phyloP scores from a whole-genome alignment of 2,797 vertebrate species.

The Vipera ursinii region DNA sequence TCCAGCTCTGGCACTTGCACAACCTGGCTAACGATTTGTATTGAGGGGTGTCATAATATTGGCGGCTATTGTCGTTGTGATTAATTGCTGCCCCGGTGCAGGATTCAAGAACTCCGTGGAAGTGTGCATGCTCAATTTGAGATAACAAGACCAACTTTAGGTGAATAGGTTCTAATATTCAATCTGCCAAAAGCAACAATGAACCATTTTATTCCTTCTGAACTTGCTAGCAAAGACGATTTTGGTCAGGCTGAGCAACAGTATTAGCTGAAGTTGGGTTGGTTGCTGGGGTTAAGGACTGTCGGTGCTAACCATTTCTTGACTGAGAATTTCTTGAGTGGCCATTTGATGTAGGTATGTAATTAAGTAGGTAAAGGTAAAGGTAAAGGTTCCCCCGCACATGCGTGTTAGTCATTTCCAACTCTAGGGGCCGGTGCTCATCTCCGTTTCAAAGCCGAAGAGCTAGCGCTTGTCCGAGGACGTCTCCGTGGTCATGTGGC shows the following conservation, averaged over 20 bases:
- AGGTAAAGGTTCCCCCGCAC: too few species aligned
- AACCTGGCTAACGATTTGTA: not conserved
- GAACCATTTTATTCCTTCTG: not conserved
- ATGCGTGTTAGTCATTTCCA: too few species aligned
- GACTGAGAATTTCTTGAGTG: not conserved
- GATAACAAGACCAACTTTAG: not conserved
- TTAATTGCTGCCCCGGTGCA: not conserved
- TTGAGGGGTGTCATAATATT: slow-evolving; percentile 15
- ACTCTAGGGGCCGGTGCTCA: too few species aligned
- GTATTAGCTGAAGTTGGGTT: not conserved
- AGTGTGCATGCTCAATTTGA: not conserved
- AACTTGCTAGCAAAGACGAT: not conserved
- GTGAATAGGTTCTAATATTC: not conserved
- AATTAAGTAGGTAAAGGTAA: too few species aligned
- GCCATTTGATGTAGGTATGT: too few species aligned
- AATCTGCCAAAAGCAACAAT: not conserved
- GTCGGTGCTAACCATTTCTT: not conserved
- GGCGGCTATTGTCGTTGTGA: not conserved
- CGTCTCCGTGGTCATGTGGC: too few species aligned
- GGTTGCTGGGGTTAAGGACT: not conserved
- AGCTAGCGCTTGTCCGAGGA: too few species aligned
- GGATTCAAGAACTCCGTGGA: not conserved
- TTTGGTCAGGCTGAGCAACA: not conserved
- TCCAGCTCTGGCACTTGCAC: slow-evolving; percentile 10
- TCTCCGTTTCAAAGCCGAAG: too few species aligned